These are phyloP conservation scores for Megalonaias nervosa DNA, from an alignment of 1,140 invertebrate species.

Conservation along the genomic window DNA sequence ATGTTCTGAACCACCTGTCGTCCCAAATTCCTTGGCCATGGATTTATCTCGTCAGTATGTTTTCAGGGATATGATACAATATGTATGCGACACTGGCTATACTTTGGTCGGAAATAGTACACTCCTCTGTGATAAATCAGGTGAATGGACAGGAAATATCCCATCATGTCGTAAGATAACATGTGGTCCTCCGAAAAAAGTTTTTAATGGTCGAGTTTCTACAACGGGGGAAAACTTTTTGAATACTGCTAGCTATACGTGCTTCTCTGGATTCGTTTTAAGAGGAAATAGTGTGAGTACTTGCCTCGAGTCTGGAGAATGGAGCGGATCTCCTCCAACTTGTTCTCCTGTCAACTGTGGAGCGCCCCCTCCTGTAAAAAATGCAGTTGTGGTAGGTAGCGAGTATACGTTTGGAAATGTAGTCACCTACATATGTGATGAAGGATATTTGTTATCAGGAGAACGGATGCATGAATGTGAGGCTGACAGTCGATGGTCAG, in stretches of 20 bases:
- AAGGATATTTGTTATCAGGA: constrained; percentile 40
- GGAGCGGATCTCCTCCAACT: constrained; percentile 81
- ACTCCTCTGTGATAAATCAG: background rate
- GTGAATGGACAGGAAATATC: constrained; percentile 1
- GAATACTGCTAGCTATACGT: background rate
- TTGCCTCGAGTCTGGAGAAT: constrained; percentile 27
- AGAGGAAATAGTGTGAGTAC: constrained; percentile 13
- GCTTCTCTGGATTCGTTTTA: background rate
- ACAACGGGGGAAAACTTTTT: constrained; percentile 9
- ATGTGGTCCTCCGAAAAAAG: background rate
- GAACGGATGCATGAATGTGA: constrained; percentile 20
- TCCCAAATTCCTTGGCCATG: constrained; percentile 29
- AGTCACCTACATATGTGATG: constrained; percentile 19
- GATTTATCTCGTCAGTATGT: constrained; percentile 18
- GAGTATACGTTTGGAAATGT: constrained; percentile 10
- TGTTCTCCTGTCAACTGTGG: constrained; percentile 28
- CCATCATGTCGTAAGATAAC: constrained; percentile 6
- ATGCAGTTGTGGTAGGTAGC: constrained; percentile 8
- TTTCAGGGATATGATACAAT: constrained; percentile 32
- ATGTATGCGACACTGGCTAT: constrained; percentile 48
- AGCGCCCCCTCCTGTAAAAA: background rate
- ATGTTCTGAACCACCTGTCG: constrained; percentile 36
- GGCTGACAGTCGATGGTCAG: constrained; percentile 31
- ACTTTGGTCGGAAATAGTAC: constrained; percentile 14
- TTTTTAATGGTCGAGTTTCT: too few species aligned